Evolutionary conservation across 2,113 vertebrate genomes (phyloP).

Genomic region (Bambusicola thoracicus): DNA sequence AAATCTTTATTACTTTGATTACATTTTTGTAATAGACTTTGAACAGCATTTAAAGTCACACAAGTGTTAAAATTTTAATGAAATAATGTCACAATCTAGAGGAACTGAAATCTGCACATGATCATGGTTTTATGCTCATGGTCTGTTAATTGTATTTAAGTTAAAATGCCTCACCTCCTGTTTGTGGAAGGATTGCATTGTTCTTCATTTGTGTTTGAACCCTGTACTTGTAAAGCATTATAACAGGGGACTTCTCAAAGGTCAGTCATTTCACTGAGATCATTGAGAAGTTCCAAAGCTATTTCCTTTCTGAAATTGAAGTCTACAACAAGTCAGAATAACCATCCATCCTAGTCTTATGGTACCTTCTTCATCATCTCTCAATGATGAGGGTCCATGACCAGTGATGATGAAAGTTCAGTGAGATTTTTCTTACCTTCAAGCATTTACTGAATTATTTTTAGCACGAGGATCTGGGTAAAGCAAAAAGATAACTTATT

Average conservation of each 20-base stretch:
- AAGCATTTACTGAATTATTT: background rate
- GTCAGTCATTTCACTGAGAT: fast-evolving
- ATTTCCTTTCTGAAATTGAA: background rate
- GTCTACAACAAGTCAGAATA: background rate
- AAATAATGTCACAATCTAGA: background rate
- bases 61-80: background rate
- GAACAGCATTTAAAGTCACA: background rate
- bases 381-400: background rate
- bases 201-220: background rate
- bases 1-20: background rate
- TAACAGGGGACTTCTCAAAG: background rate
- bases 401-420: background rate
- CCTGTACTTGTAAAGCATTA: background rate
- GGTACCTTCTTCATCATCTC: background rate
- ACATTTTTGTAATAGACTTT: fast-evolving
- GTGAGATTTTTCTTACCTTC: background rate
- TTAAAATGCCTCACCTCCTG: background rate
- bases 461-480: background rate
- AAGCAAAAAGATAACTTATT: background rate
- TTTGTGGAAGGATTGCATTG: background rate
- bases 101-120: background rate
- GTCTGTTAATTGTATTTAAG: background rate
- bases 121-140: background rate
- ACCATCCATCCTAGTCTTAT: background rate
- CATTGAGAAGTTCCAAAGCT: background rate